phyloP scores from a whole-genome alignment of 2,888 invertebrate genomes.

The Lasioglossum oenotherae region DNA sequence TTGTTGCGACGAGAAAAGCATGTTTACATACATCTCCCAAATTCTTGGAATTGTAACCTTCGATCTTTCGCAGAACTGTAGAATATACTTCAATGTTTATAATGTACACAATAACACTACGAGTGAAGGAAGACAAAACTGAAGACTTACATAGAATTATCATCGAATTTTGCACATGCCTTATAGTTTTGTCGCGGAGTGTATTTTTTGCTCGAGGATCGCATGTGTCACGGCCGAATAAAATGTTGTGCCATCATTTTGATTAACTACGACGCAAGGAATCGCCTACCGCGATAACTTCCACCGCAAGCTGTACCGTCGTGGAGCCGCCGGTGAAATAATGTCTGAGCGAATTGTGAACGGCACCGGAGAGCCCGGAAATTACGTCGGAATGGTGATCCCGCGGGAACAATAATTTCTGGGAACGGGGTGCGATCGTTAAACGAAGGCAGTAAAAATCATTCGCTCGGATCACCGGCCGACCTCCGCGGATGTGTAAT shows the following conservation, averaged over 20 bases:
- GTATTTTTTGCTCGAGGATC: too few relatives aligned
- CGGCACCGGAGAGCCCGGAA: background rate
- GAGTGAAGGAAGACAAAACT: too few relatives aligned
- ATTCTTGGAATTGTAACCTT: too few relatives aligned
- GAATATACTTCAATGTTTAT: too few relatives aligned
- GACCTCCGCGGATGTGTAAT: background rate
- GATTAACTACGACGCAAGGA: background rate
- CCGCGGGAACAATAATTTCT: background rate
- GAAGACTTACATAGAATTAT: too few relatives aligned
- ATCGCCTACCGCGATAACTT: background rate
- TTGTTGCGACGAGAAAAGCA: too few relatives aligned
- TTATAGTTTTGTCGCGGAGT: too few relatives aligned
- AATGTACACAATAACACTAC: too few relatives aligned
- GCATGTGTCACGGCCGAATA: too few relatives aligned
- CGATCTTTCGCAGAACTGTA: too few relatives aligned
- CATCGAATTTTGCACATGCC: too few relatives aligned
- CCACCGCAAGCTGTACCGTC: background rate
- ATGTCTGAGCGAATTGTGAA: background rate
- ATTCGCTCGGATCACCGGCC: background rate
- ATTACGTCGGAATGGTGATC: conserved; percentile 1
- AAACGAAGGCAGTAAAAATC: background rate
- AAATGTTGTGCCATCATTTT: background rate
- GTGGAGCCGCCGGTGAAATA: background rate
- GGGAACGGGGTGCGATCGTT: background rate
- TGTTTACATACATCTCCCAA: too few relatives aligned